Evolutionary conservation across 2,888 invertebrate species (phyloP), one percentile per base, ranked within the genome.

Genomic region (Ecliptopera silaceata): DNA sequence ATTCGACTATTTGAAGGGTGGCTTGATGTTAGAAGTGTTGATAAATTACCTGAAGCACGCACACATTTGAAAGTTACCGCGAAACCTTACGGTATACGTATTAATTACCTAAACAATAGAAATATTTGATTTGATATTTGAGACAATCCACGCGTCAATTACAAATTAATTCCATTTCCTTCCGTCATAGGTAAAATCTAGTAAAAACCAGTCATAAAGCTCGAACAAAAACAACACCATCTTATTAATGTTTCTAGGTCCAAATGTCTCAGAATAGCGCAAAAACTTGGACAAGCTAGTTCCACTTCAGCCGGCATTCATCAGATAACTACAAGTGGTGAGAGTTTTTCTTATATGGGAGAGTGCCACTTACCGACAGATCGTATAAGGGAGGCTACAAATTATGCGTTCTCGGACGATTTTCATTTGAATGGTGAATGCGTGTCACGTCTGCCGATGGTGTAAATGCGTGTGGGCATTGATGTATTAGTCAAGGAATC

Each of bases 291-390:
- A 54, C 43, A 52, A 39, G 61, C 56, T 55, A 45, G 49, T 49
- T 46, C 63, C 32, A 56, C 57, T 58, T 56, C 32, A 44, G 48
- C 39, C 31, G 8, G 50, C 56, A 47, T 54, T 48, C 64, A 71
- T 67, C 59, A 61, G 64, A 64, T 58, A 53, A 54, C 39, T 36
- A 32, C 51, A 56, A 48, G 46, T 55, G 68, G 71, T 63, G 70
- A 71, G 74, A 71, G 70, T 72, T 56, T 15, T 49, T 55, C 68
- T 61, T 66, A 68, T 69, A 75, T 63, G 72, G 76, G 45, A 51
- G 64, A 63, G 64, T 59, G 48, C 55, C 64, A 71, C 68, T 72
- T 70, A 69, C 60, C 63, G 55, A 43, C 22, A 31, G 8, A 13
- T 36, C 54, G 22, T 71, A 71, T 67, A 77, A 74, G 78, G 29